Conservation (phyloP, 2,113 vertebrate genomes). For the Taxidea taxus region DNA sequence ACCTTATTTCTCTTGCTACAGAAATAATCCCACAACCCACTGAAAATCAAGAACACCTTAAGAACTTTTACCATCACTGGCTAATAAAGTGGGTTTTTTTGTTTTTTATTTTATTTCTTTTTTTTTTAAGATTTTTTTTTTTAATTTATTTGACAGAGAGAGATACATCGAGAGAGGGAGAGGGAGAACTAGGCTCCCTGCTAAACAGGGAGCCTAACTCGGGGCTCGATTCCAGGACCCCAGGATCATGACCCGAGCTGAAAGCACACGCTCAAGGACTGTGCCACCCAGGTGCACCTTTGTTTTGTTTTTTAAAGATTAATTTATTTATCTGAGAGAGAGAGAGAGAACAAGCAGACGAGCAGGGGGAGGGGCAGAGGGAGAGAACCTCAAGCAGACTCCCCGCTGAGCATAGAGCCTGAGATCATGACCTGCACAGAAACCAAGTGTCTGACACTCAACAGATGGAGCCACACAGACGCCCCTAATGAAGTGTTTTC, state of each 20-base stretch:
- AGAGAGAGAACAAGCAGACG: fast-evolving
- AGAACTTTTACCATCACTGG: fast-evolving
- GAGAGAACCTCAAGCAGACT: neutral
- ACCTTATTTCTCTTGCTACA: neutral
- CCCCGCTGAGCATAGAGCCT: neutral
- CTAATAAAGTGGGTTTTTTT: neutral
- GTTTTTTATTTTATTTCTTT: neutral
- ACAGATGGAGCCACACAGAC: neutral
- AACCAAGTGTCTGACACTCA: neutral
- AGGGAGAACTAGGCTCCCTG: too few relatives aligned
- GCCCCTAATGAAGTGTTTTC: neutral
- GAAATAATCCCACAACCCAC: neutral
- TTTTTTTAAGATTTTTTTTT: neutral
- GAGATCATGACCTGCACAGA: neutral
- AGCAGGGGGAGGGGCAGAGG: neutral
- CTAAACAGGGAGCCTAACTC: too few relatives aligned
- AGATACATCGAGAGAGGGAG: too few relatives aligned
- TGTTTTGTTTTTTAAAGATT: neutral
- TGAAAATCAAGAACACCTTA: neutral
- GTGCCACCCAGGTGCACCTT: too few relatives aligned
- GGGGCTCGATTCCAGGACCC: too few relatives aligned
- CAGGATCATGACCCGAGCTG: too few relatives aligned
- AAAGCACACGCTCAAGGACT: too few relatives aligned
- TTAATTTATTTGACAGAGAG: neutral
- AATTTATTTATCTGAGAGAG: neutral